A percentile compares a stretch with the other conserved stretches of the same genome.
Evolutionary conservation across 2,888 invertebrate species (phyloP).

Genomic region (Cancer borealis): DNA sequence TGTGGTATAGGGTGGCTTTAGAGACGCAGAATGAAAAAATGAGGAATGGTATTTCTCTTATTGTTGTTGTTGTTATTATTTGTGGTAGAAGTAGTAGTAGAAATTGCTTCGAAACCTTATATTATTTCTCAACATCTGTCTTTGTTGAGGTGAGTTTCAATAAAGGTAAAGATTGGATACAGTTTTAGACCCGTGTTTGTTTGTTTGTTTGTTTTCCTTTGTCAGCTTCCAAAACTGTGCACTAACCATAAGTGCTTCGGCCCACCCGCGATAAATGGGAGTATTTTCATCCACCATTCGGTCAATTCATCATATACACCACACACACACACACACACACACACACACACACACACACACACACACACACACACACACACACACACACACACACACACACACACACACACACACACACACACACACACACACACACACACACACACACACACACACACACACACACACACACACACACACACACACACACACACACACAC

Average conservation of each 20-base stretch:
- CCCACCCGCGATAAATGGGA: not conserved
- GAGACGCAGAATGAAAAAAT: not conserved
- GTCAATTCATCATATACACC: not conserved
- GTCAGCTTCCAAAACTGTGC: not conserved
- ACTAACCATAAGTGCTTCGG: not conserved
- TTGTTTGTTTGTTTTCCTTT: not conserved
- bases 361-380: too few relatives aligned
- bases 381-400: not conserved
- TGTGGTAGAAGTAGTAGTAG: not conserved
- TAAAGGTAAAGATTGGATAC: not conserved
- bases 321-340: not conserved
- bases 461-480: not conserved
- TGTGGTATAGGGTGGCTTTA: not conserved
- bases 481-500: constrained; percentile 3
- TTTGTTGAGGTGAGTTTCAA: too few relatives aligned
- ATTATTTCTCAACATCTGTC: too few relatives aligned
- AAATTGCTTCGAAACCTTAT: not conserved
- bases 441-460: not conserved
- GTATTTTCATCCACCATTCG: not conserved
- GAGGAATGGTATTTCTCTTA: not conserved
- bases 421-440: not conserved
- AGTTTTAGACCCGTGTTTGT: not conserved
- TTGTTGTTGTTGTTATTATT: not conserved
- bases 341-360: not conserved
- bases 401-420: not conserved